Conservation (phyloP, 2,888 invertebrate genomes). For the Seira ritae region DNA sequence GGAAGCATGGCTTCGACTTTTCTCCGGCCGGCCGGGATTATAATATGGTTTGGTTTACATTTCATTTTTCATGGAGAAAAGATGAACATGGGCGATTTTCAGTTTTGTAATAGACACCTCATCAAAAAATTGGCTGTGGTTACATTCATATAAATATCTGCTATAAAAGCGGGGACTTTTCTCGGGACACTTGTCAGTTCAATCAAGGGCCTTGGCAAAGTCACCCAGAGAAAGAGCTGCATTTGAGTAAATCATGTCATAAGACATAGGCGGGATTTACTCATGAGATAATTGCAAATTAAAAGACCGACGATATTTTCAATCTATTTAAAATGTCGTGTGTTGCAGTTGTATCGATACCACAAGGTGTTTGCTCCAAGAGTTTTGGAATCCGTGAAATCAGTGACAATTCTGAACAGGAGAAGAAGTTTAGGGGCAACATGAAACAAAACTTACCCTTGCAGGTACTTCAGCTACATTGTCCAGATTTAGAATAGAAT, state of each 20-base stretch:
- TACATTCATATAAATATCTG: neutral
- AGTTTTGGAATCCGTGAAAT: constrained; percentile 42
- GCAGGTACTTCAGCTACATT: constrained; percentile 37
- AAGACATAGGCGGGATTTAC: too few species aligned
- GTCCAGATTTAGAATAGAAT: neutral
- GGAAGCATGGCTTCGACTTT: constrained; percentile 39
- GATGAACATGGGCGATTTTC: constrained; percentile 4
- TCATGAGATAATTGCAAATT: constrained; percentile 23
- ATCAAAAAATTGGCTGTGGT: constrained; percentile 20
- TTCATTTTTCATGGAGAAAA: constrained; percentile 15
- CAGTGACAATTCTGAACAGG: constrained; percentile 7
- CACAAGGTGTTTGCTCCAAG: constrained; percentile 64
- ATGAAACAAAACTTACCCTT: constrained; percentile 61
- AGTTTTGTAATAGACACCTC: constrained; percentile 15
- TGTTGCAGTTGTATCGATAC: constrained; percentile 65
- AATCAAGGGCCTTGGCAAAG: neutral
- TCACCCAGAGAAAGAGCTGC: too few species aligned
- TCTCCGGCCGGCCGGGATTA: constrained; percentile 20
- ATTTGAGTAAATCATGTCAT: too few species aligned
- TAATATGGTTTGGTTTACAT: constrained; percentile 43
- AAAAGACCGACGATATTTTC: too few species aligned
- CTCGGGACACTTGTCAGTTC: constrained; percentile 58
- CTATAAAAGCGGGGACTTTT: constrained; percentile 29
- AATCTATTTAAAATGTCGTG: constrained; percentile 58
- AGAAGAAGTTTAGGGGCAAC: constrained; percentile 44